These are phyloP conservation scores for Acanthosepion esculentum DNA, from an alignment of 2,888 invertebrate species.

Conservation along the genomic window DNA sequence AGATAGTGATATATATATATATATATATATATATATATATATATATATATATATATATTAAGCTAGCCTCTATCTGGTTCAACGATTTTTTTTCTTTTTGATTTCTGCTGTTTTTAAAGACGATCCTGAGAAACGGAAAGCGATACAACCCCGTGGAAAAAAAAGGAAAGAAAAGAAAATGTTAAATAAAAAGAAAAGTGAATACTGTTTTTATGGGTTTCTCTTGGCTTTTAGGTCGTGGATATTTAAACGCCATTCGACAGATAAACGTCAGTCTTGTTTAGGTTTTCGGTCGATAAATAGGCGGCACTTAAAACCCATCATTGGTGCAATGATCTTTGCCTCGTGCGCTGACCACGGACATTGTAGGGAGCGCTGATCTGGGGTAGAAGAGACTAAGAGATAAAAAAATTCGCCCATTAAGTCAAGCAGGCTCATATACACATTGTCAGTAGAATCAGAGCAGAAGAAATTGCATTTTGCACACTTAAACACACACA, in stretches of 20 bases:
- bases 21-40: too few species aligned
- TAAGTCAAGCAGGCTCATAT: too few species aligned
- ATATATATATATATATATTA: too few species aligned
- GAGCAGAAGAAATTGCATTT: too few species aligned
- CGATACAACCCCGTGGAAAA: too few species aligned
- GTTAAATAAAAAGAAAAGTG: not conserved
- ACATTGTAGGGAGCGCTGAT: not conserved
- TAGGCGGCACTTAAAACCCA: slow-evolving; percentile 8
- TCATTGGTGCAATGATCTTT: not conserved
- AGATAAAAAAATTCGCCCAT: too few species aligned
- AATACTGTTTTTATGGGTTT: not conserved
- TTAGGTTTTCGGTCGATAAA: not conserved
- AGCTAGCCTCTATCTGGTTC: too few species aligned
- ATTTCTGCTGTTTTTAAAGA: not conserved
- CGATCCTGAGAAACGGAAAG: not conserved
- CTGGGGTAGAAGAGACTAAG: not conserved
- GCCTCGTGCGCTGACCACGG: not conserved
- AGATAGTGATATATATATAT: too few species aligned
- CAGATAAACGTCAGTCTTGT: slow-evolving; percentile 17
- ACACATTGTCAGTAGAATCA: too few species aligned
- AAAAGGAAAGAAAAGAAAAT: not conserved
- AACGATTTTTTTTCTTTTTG: not conserved
- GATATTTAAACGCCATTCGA: not conserved
- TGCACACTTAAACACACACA: too few species aligned
- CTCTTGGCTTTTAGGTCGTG: not conserved